Percentiles rank a stretch among this genome's conserved stretches.
Evolutionary conservation across 2,797 vertebrate genomes (phyloP).

Genomic region (Pagetopsis macropterus): DNA sequence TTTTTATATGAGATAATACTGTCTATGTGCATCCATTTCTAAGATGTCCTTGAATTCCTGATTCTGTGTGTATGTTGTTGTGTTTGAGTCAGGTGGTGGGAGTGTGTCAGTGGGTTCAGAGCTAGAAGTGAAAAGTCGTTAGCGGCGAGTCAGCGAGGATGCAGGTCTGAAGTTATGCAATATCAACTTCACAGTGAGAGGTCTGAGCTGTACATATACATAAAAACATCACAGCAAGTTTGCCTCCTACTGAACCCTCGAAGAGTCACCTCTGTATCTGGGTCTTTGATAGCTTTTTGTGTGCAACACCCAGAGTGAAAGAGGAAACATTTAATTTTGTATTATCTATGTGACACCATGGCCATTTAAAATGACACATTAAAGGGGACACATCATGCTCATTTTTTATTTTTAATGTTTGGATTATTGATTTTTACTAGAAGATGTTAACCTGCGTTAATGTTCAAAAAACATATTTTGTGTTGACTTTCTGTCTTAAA

Average conservation of each 20-base stretch:
- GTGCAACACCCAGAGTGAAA: background rate
- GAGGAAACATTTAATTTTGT: background rate
- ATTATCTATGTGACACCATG: background rate
- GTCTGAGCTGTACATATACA: conserved; percentile 3
- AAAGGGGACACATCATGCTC: too few species aligned
- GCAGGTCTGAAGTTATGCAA: conserved; percentile 43
- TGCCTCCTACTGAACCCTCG: background rate
- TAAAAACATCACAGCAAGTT: conserved; percentile 12
- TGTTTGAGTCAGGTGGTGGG: conserved; percentile 15
- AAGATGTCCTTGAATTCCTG: conserved; percentile 14
- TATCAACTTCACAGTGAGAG: conserved; percentile 4
- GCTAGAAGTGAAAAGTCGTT: conserved; percentile 52
- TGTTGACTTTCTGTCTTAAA: too few species aligned
- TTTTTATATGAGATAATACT: background rate
- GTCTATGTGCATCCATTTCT: background rate
- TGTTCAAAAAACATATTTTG: too few species aligned
- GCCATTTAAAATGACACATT: background rate
- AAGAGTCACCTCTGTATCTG: background rate
- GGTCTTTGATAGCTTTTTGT: background rate
- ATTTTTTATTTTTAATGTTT: too few species aligned
- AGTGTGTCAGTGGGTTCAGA: conserved; percentile 38
- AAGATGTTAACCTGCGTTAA: too few species aligned
- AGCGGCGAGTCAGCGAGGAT: conserved; percentile 24
- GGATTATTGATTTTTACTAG: too few species aligned
- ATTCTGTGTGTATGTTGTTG: background rate